Base-by-base conservation (phyloP, 1,140 invertebrate species). In the Heliconius nattereri region DNA sequence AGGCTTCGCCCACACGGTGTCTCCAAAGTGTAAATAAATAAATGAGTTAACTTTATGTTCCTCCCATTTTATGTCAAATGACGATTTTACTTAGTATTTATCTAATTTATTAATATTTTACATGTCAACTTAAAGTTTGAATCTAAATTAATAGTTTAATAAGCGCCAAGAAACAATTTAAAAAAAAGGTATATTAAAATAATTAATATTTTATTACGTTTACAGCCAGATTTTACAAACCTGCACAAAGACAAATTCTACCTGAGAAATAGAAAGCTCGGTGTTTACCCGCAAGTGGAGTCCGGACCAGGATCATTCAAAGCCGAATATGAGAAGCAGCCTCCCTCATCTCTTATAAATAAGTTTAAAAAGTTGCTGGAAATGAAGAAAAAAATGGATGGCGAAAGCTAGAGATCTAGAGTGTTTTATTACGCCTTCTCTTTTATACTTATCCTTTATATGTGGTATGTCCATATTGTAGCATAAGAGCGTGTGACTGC, bases 291-390 rank as follows among this genome's bases (percentile, higher is more conserved):
- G 0, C 52, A 78, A 32, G 86, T 88, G 20, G 86, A 88, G 75
- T 52, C 85, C 2, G 87, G 87, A 1, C 85, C 85, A 0, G 87
- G 88, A 0, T 84, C 83, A 23, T 84, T 86, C 11, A 90, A 90
- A 60, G 72, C 81, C 1, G 81, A 84, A 37, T 76, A 81, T 2
- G 35, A 84, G 1, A 71, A 74, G 3, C 84, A 81, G 66, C 76
- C 84, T 13, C 8, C 73, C 1, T 49, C 84, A 2, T 70, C 76
- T 19, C 37, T 85, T 6, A 57, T 78, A 2, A 77, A 80, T 11
- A 78, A 84, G 2, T 80, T 86, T 19, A 86, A 86, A 35, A 82
- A 86, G 20, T 60, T 90, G 2, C 71, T 89, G 11, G 75, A 78
- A n/a, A 23, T 87, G 9, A 87, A 90, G 45, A 71, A 85, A 81